These are phyloP conservation scores for Corythoichthys haematopterus DNA, from an alignment of 2,113 vertebrate species.

Conservation along the genomic window DNA sequence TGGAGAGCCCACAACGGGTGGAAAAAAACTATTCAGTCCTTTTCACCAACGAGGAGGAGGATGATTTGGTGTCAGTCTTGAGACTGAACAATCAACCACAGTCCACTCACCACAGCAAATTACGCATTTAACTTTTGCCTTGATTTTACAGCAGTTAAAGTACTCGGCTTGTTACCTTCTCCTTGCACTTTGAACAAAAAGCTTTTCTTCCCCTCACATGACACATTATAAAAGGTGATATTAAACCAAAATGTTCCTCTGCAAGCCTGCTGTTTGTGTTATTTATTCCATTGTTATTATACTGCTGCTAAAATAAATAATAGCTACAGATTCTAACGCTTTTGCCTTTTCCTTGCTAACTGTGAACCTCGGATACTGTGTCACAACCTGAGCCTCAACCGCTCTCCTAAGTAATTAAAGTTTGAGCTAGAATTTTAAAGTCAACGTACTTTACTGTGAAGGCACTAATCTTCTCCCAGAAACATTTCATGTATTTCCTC, in stretches of 20 bases:
- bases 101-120: slow-evolving; percentile 7
- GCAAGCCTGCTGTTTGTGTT: background rate
- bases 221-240: background rate
- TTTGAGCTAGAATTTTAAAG: slow-evolving; percentile 8
- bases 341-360: slow-evolving; percentile 8
- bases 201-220: background rate
- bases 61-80: background rate
- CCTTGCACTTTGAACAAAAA: slow-evolving; percentile 19
- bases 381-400: slow-evolving; percentile 2
- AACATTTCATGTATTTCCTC: slow-evolving; percentile 19
- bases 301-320: slow-evolving; percentile 8
- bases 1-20: too few relatives aligned
- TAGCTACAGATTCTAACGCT: background rate
- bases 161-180: slow-evolving; percentile 10
- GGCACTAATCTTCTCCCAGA: slow-evolving; percentile 14
- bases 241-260: background rate
- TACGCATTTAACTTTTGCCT: slow-evolving; percentile 5
- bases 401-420: slow-evolving; percentile 7
- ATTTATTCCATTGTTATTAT: background rate
- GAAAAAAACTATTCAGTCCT: too few relatives aligned
- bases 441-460: slow-evolving; percentile 6
- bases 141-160: slow-evolving; percentile 13
- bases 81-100: slow-evolving; percentile 11
- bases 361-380: slow-evolving; percentile 15
- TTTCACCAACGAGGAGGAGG: too few relatives aligned